phyloP scores from a whole-genome alignment of 1,140 invertebrate species.

The Hirudo medicinalis region DNA sequence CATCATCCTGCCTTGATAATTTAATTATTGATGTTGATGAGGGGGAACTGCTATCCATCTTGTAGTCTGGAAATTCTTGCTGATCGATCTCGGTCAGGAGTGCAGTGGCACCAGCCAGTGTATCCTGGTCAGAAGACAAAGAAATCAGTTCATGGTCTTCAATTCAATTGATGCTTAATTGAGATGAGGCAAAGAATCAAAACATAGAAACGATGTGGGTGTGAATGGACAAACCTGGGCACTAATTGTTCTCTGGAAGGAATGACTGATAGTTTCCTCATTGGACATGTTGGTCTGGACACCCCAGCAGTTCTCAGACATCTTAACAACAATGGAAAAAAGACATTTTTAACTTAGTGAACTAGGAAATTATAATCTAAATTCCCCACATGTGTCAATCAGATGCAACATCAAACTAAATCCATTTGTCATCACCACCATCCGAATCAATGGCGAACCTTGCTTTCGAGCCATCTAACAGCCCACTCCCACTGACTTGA shows the following conservation, averaged over 20 bases:
- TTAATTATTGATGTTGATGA: too few species aligned
- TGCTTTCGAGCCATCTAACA: slow-evolving; percentile 45
- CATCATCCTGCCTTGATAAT: too few species aligned
- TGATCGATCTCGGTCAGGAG: slow-evolving; percentile 39
- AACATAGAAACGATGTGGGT: not conserved
- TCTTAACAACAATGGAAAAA: slow-evolving; percentile 27
- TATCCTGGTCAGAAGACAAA: slow-evolving; percentile 33
- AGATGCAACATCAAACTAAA: too few species aligned
- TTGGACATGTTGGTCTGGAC: slow-evolving; percentile 38
- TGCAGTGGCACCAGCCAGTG: slow-evolving; percentile 42
- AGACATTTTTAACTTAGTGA: not conserved
- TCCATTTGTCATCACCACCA: too few species aligned
- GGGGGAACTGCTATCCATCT: slow-evolving; percentile 23
- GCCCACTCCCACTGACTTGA: slow-evolving; percentile 45
- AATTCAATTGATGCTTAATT: not conserved
- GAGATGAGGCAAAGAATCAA: not conserved
- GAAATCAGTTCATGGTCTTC: not conserved
- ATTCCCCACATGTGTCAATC: too few species aligned
- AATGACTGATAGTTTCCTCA: slow-evolving; percentile 44
- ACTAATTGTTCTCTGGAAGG: slow-evolving; percentile 45
- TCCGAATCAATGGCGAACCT: slow-evolving; percentile 26
- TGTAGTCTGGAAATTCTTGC: slow-evolving; percentile 29
- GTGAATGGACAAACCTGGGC: slow-evolving; percentile 39
- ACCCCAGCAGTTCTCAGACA: slow-evolving; percentile 40
- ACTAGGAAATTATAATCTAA: not conserved